phyloP scores from a whole-genome alignment of 2,797 vertebrate species.

The Crenichthys baileyi region DNA sequence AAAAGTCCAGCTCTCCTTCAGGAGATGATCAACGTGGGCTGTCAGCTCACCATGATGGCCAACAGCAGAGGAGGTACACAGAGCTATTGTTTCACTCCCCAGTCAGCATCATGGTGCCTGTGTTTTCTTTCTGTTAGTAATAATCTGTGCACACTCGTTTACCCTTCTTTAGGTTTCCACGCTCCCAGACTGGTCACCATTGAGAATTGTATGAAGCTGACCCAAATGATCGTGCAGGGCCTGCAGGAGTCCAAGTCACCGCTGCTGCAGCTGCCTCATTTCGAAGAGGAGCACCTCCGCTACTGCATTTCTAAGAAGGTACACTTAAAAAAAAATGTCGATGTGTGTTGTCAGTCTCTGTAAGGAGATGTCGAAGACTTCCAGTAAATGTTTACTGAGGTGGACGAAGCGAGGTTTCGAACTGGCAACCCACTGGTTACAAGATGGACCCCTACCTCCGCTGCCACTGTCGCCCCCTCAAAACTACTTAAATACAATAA shows the following conservation, averaged over 20 bases:
- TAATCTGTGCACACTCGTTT: background rate
- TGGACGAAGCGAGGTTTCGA: no score
- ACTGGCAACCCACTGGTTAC: no score
- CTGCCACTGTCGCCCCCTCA: no score
- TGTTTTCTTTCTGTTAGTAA: background rate
- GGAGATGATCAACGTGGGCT: constrained; percentile 99
- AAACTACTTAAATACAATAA: no score
- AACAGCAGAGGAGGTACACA: constrained; percentile 94
- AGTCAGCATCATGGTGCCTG: background rate
- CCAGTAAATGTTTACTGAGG: no score
- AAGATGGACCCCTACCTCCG: no score
- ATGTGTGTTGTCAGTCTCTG: background rate
- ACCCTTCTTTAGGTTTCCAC: constrained; percentile 81
- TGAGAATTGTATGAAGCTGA: constrained; percentile 99
- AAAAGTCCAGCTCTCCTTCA: constrained; percentile 96
- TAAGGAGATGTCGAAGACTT: background rate
- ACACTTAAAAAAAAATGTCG: background rate
- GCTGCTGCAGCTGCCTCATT: constrained; percentile 94
- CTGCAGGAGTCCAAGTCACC: constrained; percentile 97
- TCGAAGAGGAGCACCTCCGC: constrained; percentile 96
- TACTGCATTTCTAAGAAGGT: constrained; percentile 97
- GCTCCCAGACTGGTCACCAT: constrained; percentile 94
- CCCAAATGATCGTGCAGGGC: constrained; percentile 97
- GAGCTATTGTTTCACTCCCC: background rate
- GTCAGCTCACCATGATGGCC: constrained; percentile 98